Evolutionary conservation across 2,797 vertebrate genomes (phyloP).

Genomic region (Eidolon dupreanum): DNA sequence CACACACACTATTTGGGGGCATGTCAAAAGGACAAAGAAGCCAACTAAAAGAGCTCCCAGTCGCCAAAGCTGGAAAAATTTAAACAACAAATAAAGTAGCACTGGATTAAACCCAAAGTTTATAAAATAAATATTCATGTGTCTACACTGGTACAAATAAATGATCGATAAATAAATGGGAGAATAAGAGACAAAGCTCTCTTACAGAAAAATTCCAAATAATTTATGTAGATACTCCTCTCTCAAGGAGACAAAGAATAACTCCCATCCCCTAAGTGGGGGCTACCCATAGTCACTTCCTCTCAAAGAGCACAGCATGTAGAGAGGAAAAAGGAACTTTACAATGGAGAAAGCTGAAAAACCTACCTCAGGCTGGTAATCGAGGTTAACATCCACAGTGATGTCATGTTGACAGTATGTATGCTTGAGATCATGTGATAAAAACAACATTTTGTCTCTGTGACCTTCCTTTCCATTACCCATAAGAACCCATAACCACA

Average conservation of each 20-base stretch:
- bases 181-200: neutral
- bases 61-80: neutral
- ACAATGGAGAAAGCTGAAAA: neutral
- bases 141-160: neutral
- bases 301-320: neutral
- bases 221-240: neutral
- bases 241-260: neutral
- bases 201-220: neutral
- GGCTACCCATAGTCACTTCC: neutral
- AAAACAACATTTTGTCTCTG: neutral
- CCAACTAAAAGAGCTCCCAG: neutral
- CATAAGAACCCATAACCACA: neutral
- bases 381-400: neutral
- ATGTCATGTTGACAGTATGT: no score
- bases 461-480: neutral
- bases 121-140: neutral
- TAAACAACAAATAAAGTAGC: neutral
- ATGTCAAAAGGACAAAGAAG: neutral
- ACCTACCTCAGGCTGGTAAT: neutral
- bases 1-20: neutral
- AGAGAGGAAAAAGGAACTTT: neutral
- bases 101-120: neutral
- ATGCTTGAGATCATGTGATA: neutral
- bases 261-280: neutral
- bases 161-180: neutral